A percentile compares a stretch with the other conserved stretches of the same genome.
These are phyloP conservation scores for Bombyx huttoni DNA, from an alignment of 2,888 invertebrate species.

Conservation along the genomic window DNA sequence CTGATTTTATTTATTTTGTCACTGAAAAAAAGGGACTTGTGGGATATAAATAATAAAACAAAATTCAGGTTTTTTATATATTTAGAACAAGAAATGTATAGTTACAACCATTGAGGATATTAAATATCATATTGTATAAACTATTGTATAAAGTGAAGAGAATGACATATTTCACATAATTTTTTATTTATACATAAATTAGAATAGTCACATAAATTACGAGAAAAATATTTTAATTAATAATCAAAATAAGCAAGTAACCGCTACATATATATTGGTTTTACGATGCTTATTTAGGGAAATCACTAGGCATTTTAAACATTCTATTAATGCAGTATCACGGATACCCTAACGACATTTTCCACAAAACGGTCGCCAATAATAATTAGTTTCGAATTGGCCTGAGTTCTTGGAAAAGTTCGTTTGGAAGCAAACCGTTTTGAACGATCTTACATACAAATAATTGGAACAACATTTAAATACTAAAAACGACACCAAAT, in stretches of 20 bases:
- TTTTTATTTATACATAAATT: conserved; percentile 62
- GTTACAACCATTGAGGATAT: conserved; percentile 75
- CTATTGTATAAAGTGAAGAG: conserved; percentile 73
- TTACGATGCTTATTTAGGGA: conserved; percentile 63
- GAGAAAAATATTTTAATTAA: conserved; percentile 61
- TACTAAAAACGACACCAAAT: conserved; percentile 33
- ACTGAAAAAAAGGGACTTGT: too few relatives aligned
- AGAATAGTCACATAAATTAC: conserved; percentile 71
- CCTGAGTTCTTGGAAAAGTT: conserved; percentile 1
- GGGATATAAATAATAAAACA: conserved; percentile 20
- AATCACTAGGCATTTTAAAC: conserved; percentile 53
- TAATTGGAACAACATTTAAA: conserved; percentile 69
- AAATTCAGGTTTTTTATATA: conserved; percentile 64
- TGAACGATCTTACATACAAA: conserved; percentile 61
- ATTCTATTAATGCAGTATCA: conserved; percentile 43
- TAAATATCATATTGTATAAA: conserved; percentile 74
- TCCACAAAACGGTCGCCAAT: conserved; percentile 26
- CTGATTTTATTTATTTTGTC: too few relatives aligned
- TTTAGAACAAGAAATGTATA: conserved; percentile 75
- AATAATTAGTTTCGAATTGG: too few relatives aligned
- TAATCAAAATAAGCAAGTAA: conserved; percentile 69
- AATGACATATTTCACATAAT: conserved; percentile 64
- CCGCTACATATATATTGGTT: conserved; percentile 66
- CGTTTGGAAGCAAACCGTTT: conserved; percentile 18
- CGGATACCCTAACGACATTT: conserved; percentile 31